Base-by-base conservation (phyloP, 2,797 vertebrate species). In the Trachurus trachurus region DNA sequence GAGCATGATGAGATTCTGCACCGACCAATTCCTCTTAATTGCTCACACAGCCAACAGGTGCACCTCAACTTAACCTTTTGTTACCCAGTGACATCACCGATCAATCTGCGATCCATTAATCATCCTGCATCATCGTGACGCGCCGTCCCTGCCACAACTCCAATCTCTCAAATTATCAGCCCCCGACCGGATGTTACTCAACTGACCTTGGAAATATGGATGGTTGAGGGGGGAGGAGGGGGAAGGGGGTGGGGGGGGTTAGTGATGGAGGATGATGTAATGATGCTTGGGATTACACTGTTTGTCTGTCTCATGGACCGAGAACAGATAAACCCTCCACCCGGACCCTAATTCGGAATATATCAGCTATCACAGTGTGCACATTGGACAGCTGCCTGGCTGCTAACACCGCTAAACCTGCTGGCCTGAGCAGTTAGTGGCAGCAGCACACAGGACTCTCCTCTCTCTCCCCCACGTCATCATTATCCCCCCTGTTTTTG, bases 141-240 rank as follows among this genome's bases (percentile, higher is more conserved):
- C 39, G 37, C 70, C 66, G 40, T 71, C 66, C 67, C 74, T 57
- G 58, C 66, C 62, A 76, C 62, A 82, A 75, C 50, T 69, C 13
- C 57, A 82, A 71, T 85, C 76, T 74, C 73, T 84, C 62, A 89
- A 89, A 90, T 89, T 34, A 87, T 76, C 76, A 37, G 29, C 34
- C n/a, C n/a, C 26, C 60, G 76, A 52, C 76, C 74, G 80, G 76
- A 88, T 66, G 74, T 84, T 88, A 84, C 74, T 78, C 58, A 88
- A 76, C 78, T 72, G 83, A 83, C 87, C 87, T 89, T 86, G 83
- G 74, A 80, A 85, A 78, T 82, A 76, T 80, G 82, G 66, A 60
- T 54, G 66, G 69, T 50, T 26, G 59, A 68, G 11, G 61, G 66
- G 12, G 6, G 67, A 67, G 9, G 31, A 26, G 16, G 31, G 16